Evolutionary conservation across 2,888 invertebrate genomes (phyloP).

Genomic region (Zele albiditarsus): DNA sequence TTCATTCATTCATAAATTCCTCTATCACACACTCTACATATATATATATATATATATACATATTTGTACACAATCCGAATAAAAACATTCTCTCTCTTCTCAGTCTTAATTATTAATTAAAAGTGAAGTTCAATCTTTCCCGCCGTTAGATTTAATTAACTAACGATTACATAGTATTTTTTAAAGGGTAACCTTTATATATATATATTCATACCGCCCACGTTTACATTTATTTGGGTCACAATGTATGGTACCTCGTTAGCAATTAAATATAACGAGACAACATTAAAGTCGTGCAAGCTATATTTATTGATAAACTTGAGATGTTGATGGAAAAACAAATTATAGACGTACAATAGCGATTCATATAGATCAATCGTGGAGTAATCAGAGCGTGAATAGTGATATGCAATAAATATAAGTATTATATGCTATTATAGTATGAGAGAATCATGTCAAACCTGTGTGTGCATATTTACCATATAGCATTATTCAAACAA

Average conservation of each 20-base stretch:
- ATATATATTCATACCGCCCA: background rate
- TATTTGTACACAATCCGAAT: too few species aligned
- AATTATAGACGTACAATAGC: background rate
- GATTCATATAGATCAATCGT: background rate
- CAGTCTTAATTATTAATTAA: constrained; percentile 54
- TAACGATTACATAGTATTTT: background rate
- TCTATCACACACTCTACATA: constrained; percentile 37
- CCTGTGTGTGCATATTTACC: background rate
- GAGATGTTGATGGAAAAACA: background rate
- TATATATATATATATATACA: background rate
- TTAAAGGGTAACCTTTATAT: background rate
- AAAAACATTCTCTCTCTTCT: constrained; percentile 47
- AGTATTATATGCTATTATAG: background rate
- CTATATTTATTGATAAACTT: background rate
- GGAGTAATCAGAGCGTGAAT: constrained; percentile 10
- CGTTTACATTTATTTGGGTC: background rate
- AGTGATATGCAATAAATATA: background rate
- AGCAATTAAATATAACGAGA: constrained; percentile 3
- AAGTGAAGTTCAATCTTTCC: constrained; percentile 50
- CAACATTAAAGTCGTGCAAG: background rate
- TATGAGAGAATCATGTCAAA: background rate
- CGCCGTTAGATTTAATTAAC: constrained; percentile 35
- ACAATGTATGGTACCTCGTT: constrained; percentile 2
- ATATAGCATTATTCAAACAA: background rate
- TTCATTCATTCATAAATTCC: constrained; percentile 53